Base-by-base conservation (phyloP, 2,113 vertebrate genomes). In the Zosterops borbonicus region DNA sequence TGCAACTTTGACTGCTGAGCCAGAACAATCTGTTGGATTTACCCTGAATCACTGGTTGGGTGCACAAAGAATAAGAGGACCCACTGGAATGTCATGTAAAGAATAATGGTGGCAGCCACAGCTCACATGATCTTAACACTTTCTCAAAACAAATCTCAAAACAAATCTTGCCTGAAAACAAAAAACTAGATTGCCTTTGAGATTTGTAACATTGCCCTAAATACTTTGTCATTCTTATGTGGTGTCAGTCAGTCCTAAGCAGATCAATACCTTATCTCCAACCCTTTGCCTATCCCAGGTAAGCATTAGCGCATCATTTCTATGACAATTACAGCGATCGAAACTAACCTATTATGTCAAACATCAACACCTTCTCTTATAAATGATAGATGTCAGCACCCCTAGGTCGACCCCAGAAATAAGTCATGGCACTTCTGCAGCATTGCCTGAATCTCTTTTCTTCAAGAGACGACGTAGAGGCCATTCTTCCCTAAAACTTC, bases 151-250 rank as follows among this genome's bases (percentile, higher is more conserved):
- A 42, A 50, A 37, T 35, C 35, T 33, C 18, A 33, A 42, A 89
- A 83, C 19, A 42, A 50, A 37, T 35, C 35, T 29, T 68, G 18
- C 0, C 0, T 42, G 28, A 68, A 29, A 78, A 64, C 24, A 46
- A 55, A 74, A 42, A 68, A 15, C 13, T 41, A 53, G 31, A 19
- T 47, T 39, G 22, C 12, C 25, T 55, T 37, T 27, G n/a, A 69
- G 15, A 47, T 70, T 80, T 58, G 21, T 62, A 39, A 70, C 19
- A 4, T 25, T 39, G 44, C 33, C 37, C 28, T 83, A 33, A 60
- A 29, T n/a, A 46, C 3, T 23, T n/a, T 31, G 19, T 46, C 3
- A 2, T 41, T 64, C 8, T 50, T 71, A 27, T 0, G 2, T 37
- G 22, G 37, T 49, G 31, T 62, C 41, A 28, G 37, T 65, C 49